Evolutionary conservation across 1,140 invertebrate species (phyloP).

Genomic region (Brachionus asplanchnoidis): DNA sequence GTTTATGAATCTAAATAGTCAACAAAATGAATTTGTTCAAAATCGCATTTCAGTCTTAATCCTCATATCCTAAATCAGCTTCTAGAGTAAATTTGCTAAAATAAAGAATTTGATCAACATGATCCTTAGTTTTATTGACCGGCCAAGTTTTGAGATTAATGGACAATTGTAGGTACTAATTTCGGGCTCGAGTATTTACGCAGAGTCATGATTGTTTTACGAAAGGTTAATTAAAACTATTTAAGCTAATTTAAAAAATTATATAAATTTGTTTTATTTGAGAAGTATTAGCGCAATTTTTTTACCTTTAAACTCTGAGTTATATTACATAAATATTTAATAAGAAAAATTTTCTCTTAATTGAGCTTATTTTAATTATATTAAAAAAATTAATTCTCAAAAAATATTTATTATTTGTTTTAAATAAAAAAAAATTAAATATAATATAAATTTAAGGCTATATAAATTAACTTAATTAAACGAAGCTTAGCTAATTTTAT

Average conservation of each 20-base stretch:
- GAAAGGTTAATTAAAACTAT: conserved; percentile 12
- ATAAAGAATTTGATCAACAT: conserved; percentile 19
- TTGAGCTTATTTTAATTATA: background rate
- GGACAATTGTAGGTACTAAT: conserved; percentile 10
- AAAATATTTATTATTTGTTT: too few species aligned
- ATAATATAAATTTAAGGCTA: too few species aligned
- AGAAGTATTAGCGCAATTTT: background rate
- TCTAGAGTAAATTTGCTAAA: conserved; percentile 19
- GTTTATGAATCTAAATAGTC: background rate
- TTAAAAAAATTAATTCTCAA: background rate
- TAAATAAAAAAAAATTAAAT: too few species aligned
- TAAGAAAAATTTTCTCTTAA: background rate
- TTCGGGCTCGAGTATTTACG: background rate
- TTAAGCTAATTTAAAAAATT: background rate
- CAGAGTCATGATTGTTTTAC: conserved; percentile 10
- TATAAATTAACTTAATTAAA: too few species aligned
- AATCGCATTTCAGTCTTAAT: conserved; percentile 11
- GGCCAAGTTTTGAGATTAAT: background rate
- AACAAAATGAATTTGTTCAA: conserved; percentile 10
- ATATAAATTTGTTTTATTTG: background rate
- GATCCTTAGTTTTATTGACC: background rate
- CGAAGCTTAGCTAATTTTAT: too few species aligned
- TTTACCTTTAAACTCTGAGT: background rate
- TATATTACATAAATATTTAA: background rate
- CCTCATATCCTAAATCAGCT: conserved; percentile 9